These are phyloP conservation scores for Spialia ferax DNA, from an alignment of 2,888 invertebrate species.

Conservation along the genomic window DNA sequence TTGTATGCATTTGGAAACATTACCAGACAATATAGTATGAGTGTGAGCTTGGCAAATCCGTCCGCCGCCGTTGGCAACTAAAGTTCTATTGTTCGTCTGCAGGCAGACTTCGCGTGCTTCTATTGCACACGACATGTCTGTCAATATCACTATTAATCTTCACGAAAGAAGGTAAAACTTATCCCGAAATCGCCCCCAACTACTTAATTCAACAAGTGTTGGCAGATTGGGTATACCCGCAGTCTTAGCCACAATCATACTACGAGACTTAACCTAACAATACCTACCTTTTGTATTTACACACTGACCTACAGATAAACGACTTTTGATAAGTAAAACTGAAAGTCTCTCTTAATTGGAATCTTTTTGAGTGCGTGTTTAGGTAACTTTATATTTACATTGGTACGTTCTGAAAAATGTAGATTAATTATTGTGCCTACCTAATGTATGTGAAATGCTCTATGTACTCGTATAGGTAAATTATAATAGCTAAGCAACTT, in stretches of 20 bases:
- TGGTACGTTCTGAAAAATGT: too few species aligned
- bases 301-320: neutral
- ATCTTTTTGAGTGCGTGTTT: too few species aligned
- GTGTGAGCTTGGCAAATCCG: slow-evolving; percentile 62
- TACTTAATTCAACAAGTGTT: slow-evolving; percentile 43
- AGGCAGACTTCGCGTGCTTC: slow-evolving; percentile 57
- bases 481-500: too few species aligned
- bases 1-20: slow-evolving; percentile 43
- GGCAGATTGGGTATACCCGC: slow-evolving; percentile 33
- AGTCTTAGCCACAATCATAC: neutral
- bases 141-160: slow-evolving; percentile 78
- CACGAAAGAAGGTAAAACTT: slow-evolving; percentile 44
- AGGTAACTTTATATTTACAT: too few species aligned
- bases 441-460: too few species aligned
- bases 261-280: too few species aligned
- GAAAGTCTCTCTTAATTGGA: too few species aligned
- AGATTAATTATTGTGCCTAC: too few species aligned
- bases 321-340: neutral
- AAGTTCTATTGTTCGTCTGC: slow-evolving; percentile 56
- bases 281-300: too few species aligned
- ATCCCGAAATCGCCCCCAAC: slow-evolving; percentile 47
- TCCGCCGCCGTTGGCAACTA: slow-evolving; percentile 52
- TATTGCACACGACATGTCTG: slow-evolving; percentile 67
- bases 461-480: too few species aligned
- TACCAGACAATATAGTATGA: slow-evolving; percentile 62